Percentiles rank a stretch among this genome's conserved stretches.
These are phyloP conservation scores for Thyatira batis DNA, from an alignment of 2,888 invertebrate genomes.

Conservation along the genomic window DNA sequence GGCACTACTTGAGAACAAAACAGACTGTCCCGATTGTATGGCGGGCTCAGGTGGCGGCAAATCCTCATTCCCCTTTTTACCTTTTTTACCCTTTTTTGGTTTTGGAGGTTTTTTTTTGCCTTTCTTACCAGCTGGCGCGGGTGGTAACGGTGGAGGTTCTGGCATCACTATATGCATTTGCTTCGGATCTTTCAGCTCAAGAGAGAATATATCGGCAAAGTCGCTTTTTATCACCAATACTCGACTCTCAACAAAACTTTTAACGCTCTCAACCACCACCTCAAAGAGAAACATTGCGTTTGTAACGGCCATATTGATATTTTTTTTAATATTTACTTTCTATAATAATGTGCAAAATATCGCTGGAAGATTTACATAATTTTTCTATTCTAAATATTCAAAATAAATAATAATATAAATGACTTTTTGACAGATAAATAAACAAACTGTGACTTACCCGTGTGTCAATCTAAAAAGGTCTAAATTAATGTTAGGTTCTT, in stretches of 20 bases:
- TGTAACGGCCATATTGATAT: conserved; percentile 61
- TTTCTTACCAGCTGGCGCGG: conserved; percentile 62
- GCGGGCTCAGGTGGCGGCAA: conserved; percentile 63
- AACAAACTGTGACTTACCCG: conserved; percentile 27
- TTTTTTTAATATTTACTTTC: conserved; percentile 28
- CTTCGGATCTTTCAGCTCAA: conserved; percentile 73
- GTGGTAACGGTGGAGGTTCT: conserved; percentile 69
- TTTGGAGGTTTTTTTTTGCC: conserved; percentile 52
- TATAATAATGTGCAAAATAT: conserved; percentile 9
- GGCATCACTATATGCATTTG: conserved; percentile 73
- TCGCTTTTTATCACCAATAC: conserved; percentile 64
- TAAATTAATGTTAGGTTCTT: no score
- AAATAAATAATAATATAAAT: neutral
- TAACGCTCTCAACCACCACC: conserved; percentile 66
- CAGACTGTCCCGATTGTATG: conserved; percentile 73
- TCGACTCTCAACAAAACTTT: conserved; percentile 58
- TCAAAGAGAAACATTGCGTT: conserved; percentile 73
- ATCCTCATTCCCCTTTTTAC: conserved; percentile 53
- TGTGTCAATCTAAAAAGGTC: no score
- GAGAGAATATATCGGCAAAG: conserved; percentile 71
- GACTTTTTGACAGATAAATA: conserved; percentile 5
- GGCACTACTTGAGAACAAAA: conserved; percentile 66
- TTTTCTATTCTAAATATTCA: neutral
- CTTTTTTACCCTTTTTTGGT: conserved; percentile 54
- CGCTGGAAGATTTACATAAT: conserved; percentile 6